phyloP scores from a whole-genome alignment of 2,113 vertebrate genomes.

The Cathartes aura region DNA sequence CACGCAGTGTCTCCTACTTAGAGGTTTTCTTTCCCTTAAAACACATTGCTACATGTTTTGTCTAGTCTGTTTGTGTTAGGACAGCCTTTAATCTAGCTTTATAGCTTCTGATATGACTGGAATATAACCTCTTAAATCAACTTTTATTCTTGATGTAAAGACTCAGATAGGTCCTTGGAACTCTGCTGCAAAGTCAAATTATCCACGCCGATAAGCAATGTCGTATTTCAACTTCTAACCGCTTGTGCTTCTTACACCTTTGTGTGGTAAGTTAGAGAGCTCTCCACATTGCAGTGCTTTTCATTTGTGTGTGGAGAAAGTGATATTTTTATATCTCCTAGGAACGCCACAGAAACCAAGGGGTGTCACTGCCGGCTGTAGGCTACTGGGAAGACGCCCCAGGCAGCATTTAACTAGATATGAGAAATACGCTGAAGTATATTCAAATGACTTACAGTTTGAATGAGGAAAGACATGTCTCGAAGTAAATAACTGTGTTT shows the following conservation, averaged over 20 bases:
- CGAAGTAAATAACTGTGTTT: neutral
- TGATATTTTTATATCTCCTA: neutral
- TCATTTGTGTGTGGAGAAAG: neutral
- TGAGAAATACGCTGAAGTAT: neutral
- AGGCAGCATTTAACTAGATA: neutral
- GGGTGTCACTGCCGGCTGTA: neutral
- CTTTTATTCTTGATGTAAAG: neutral
- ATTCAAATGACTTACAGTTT: neutral
- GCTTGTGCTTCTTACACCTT: neutral
- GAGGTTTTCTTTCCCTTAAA: neutral
- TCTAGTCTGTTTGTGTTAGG: neutral
- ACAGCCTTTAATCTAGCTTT: neutral
- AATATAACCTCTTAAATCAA: neutral
- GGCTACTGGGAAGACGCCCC: neutral
- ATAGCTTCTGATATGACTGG: neutral
- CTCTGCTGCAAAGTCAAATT: neutral
- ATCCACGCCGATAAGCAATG: rapidly evolving
- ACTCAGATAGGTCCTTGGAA: neutral
- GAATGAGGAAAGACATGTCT: neutral
- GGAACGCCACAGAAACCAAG: neutral
- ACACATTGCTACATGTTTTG: conserved; percentile 12
- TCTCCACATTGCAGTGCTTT: neutral
- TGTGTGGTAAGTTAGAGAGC: neutral
- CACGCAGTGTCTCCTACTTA: neutral
- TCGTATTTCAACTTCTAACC: neutral